Evolutionary conservation across 2,888 invertebrate species (phyloP), one percentile per base, ranked within the genome.

Genomic region (Lissocephala sabroskyi): DNA sequence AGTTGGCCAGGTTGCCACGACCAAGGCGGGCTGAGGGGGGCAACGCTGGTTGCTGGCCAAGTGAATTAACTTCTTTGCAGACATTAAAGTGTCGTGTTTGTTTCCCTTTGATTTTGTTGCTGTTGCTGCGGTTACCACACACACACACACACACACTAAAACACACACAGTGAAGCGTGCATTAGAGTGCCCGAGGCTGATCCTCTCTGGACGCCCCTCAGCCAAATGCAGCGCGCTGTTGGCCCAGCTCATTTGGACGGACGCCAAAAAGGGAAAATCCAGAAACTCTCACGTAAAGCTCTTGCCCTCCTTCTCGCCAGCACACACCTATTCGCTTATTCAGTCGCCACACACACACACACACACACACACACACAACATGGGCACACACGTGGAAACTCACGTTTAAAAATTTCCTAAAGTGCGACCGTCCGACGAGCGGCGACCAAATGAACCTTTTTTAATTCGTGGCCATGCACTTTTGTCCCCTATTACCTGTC

Each of bases 381-480:
- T 4, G 30, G 30, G 14, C 7, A 32, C 23, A 33, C 28, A 18
- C 9, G 13, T 7, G 11, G 14, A 36, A 30, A 41, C 40, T n/a
- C n/a, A n/a, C n/a, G n/a, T n/a, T n/a, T 29, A 37, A 42, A 56
- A 46, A 57, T 49, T 62, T 55, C 55, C 56, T 48, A 60, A 66
- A 71, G 71, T 77, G 70, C 64, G 63, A n/a, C n/a, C n/a, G n/a
- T n/a, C n/a, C n/a, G n/a, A n/a, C n/a, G n/a, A n/a, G n/a, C n/a
- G n/a, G n/a, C n/a, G n/a, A 66, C 59, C 75, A 75, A 77, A 75
- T 75, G 78, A n/a, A 71, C 73, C 70, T 71, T 77, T n/a, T 77
- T 77, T 77, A 71, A 71, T 71, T 77, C 70, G 71, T 64, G 78
- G 75, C 64, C 75, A 59, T 66, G 78, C 70, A 76, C 77, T 62